Base-by-base conservation (phyloP, 1,140 invertebrate genomes). In the Apocrypta bakeri region DNA sequence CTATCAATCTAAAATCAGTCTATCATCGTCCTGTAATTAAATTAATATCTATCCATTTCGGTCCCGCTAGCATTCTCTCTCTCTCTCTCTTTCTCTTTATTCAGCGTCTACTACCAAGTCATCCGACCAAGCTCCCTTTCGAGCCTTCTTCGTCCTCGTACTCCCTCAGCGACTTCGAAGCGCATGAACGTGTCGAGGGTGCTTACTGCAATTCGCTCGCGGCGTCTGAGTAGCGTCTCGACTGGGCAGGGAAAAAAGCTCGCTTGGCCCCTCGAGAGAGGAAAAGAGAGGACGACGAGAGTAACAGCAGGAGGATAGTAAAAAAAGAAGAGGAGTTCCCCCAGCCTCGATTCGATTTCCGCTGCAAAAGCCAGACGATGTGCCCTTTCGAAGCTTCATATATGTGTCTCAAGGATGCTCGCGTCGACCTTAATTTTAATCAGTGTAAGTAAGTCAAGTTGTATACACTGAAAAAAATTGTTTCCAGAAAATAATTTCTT, bases 141-240 rank as follows among this genome's bases (percentile, higher is more conserved):
- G n/a, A 56, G 48, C 48, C 48, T 56, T 56, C 48, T 56, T 56
- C 21, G n/a, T n/a, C 48, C 48, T 56, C 48, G 42, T 21, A 56
- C 48, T 56, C 48, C 48, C 48, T 56, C 48, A 56, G 48, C 48
- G 21, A 56, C 48, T 17, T 40, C n/a, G 31, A 64, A 64, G 40
- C 27, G 25, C 48, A 48, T 61, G 85, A 76, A 87, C 84, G 85
- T 80, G 86, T 87, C 85, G 86, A 85, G 86, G 81, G 81, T 87
- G 81, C 84, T 83, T 87, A 87, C 85, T 81, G 85, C 42, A 74
- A 84, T 76, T 85, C 79, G 76, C 66, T 79, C 82, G 86, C 66
- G 79, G 40, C 27, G 31, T 29, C 75, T 24, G 75, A 27, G 61
- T 37, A 68, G 27, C 78, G 24, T 31, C 37, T 69, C 37, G 42